Conservation (phyloP, 2,888 invertebrate genomes). For the Dicycla oo region DNA sequence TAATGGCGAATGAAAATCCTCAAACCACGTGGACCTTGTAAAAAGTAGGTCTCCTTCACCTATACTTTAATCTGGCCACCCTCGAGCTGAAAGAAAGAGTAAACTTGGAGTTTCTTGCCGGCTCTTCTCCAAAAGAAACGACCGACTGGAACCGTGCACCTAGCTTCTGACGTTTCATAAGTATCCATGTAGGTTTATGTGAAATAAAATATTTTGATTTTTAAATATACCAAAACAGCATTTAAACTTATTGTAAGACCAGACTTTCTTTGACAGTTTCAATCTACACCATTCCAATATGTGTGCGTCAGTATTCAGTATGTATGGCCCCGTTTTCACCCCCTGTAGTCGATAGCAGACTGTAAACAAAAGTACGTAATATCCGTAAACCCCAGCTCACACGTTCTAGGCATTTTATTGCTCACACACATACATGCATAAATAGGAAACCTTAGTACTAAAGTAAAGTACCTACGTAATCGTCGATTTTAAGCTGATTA, state of each 20-base stretch:
- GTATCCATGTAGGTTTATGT: too few species aligned
- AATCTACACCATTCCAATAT: background rate
- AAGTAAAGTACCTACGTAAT: background rate
- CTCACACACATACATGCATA: background rate
- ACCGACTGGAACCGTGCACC: too few species aligned
- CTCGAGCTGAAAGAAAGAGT: too few species aligned
- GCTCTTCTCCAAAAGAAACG: too few species aligned
- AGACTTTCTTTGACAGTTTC: background rate
- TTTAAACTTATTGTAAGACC: background rate
- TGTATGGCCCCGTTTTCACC: background rate
- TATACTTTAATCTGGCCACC: too few species aligned
- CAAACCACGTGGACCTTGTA: too few species aligned
- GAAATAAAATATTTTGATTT: too few species aligned
- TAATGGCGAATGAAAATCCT: too few species aligned
- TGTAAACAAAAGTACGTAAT: constrained; percentile 43
- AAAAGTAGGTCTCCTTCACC: too few species aligned
- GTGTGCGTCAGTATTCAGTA: background rate
- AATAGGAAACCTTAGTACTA: background rate
- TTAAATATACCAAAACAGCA: background rate
- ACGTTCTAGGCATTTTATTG: constrained; percentile 31
- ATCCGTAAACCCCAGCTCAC: constrained; percentile 30
- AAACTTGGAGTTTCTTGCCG: too few species aligned
- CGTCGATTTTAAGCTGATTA: background rate
- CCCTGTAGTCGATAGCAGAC: background rate
- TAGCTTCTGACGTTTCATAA: too few species aligned